Evolutionary conservation across 2,797 vertebrate species (phyloP), one percentile per base, ranked within the genome.

Genomic region (Epinephelus coioides): DNA sequence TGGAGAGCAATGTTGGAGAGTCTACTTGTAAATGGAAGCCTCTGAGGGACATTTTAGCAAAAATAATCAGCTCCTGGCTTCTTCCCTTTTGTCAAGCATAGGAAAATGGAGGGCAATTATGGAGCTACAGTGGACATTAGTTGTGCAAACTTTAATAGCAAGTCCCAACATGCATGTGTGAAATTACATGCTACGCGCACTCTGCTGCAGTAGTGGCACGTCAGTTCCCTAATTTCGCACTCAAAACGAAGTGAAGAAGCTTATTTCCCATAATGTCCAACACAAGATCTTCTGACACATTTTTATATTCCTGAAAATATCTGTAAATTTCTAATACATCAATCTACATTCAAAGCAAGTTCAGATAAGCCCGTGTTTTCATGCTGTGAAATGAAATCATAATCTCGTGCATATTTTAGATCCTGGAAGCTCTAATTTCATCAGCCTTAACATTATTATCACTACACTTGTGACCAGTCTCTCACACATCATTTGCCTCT

Each of bases 341-440:
- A 44, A 50, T n/a, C 51, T 49, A 9, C 40, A 63, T 71, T 74
- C 27, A 40, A 43, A 71, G 23, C 46, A 67, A 40, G 66, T 50
- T 73, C 66, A 65, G 1, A 56, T 23, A 15, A 49, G 44, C 55
- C 17, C 55, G 69, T 70, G n/a, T 73, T 23, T 51, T 67, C 18
- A 44, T 66, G 56, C 54, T 61, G 43, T 61, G 17, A 51, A 71
- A 77, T 65, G 21, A n/a, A 46, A 67, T 60, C 44, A 69, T 38
- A 50, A 54, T 55, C 23, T 13, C 49, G 74, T 70, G 25, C 47
- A 71, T 74, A 65, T 71, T 72, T 69, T 8, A 63, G 62, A 34
- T 67, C 55, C 47, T 40, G 4, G 13, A 66, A 46, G 40, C 62
- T 64, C 54, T 54, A 18, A 19, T 69, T 17, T 51, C 38, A 51